Evolutionary conservation across 2,797 vertebrate species (phyloP).

Genomic region (Pseudochirops corinnae): DNA sequence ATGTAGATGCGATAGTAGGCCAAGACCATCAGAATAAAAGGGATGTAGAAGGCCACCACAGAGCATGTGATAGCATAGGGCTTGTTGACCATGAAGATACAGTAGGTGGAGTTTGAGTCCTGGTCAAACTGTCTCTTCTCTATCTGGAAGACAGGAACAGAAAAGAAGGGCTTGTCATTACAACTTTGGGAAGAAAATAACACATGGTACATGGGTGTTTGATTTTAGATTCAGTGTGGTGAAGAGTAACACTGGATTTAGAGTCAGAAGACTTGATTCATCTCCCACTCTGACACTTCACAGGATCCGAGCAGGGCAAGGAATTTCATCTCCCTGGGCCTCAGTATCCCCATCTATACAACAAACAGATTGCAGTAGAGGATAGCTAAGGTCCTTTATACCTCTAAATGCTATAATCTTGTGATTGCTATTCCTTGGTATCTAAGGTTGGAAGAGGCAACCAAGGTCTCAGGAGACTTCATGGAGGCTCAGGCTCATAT

Average conservation of each 20-base stretch:
- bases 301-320: background rate
- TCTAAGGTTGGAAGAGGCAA: background rate
- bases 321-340: background rate
- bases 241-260: background rate
- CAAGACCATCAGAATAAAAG: conserved; percentile 96
- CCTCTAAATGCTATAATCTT: background rate
- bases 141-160: conserved; percentile 86
- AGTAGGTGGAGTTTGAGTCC: conserved; percentile 93
- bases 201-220: background rate
- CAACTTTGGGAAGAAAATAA: conserved; percentile 6
- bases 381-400: background rate
- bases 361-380: background rate
- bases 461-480: background rate
- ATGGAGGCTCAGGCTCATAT: background rate
- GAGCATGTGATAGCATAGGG: conserved; percentile 98
- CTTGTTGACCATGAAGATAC: conserved; percentile 99
- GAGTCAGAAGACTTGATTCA: background rate
- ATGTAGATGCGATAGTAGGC: conserved; percentile 99
- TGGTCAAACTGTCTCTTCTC: conserved; percentile 90
- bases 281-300: background rate
- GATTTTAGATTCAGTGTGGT: background rate
- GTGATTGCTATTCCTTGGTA: background rate
- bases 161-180: conserved; percentile 43
- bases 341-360: conserved; percentile 18
- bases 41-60: conserved; percentile 99